A percentile compares a stretch with the other conserved stretches of the same genome.
Conservation (phyloP, 2,888 invertebrate genomes). For the Macaria notata region DNA sequence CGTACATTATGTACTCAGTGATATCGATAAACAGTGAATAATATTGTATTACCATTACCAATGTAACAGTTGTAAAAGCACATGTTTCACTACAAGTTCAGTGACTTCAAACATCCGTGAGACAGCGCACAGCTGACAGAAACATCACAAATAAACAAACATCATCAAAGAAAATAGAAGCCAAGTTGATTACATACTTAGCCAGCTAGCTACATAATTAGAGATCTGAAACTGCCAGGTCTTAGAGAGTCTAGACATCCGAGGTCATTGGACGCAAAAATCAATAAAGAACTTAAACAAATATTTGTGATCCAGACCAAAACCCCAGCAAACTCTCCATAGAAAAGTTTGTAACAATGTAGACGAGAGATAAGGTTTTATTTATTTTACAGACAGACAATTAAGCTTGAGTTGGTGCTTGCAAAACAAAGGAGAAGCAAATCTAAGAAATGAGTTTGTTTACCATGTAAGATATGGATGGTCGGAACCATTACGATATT, state of each 20-base stretch:
- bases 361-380: too few relatives aligned
- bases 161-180: not conserved
- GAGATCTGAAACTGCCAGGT: too few relatives aligned
- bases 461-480: too few relatives aligned
- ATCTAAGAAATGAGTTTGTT: too few relatives aligned
- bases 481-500: too few relatives aligned
- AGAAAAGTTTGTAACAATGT: too few relatives aligned
- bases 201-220: too few relatives aligned
- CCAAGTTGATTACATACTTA: not conserved
- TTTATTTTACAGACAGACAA: not conserved
- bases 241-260: not conserved
- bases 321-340: too few relatives aligned
- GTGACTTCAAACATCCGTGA: constrained; percentile 5
- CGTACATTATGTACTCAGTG: too few relatives aligned
- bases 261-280: not conserved
- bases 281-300: not conserved
- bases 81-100: constrained; percentile 10
- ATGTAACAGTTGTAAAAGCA: not conserved
- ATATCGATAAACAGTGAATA: too few relatives aligned
- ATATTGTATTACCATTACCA: too few relatives aligned
- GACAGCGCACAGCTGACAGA: constrained; percentile 12
- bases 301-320: not conserved
- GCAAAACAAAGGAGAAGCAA: too few relatives aligned
- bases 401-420: constrained; percentile 25
- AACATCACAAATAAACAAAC: constrained; percentile 10